Evolutionary conservation across 2,113 vertebrate species (phyloP).

Genomic region (Scytalopus superciliaris): DNA sequence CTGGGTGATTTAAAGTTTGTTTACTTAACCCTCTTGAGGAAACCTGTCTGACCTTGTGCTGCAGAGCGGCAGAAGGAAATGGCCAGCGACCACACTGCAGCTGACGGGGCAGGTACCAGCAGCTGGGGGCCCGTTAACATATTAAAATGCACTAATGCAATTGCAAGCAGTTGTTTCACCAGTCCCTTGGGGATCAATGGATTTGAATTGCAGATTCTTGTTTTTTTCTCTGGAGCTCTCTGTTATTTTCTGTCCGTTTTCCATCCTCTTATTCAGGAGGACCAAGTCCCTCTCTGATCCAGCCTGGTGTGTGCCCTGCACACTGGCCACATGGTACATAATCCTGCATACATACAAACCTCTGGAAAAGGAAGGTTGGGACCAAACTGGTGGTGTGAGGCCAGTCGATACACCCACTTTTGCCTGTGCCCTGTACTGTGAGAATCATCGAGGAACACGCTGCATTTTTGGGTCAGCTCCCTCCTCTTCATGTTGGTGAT

Average conservation of each 20-base stretch:
- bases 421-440: not conserved
- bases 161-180: constrained; percentile 38
- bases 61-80: not conserved
- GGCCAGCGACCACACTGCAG: not conserved
- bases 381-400: not conserved
- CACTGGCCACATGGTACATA: not conserved
- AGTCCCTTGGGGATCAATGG: not conserved
- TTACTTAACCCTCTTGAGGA: not conserved
- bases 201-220: constrained; percentile 52
- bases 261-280: not conserved
- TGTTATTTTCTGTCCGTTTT: not conserved
- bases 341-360: accelerated
- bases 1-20: constrained; percentile 18
- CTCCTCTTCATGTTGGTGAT: not conserved
- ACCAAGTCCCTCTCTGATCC: not conserved
- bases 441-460: not conserved
- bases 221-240: not conserved
- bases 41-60: not conserved
- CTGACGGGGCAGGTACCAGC: not conserved
- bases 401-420: not conserved
- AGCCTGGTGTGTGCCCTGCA: not conserved
- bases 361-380: not conserved
- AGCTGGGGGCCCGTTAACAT: not conserved
- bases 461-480: not conserved
- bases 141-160: constrained; percentile 56